Percentiles rank a stretch among this genome's conserved stretches.
These are phyloP conservation scores for Oncorhynchus keta DNA, from an alignment of 2,113 vertebrate species.

Conservation along the genomic window DNA sequence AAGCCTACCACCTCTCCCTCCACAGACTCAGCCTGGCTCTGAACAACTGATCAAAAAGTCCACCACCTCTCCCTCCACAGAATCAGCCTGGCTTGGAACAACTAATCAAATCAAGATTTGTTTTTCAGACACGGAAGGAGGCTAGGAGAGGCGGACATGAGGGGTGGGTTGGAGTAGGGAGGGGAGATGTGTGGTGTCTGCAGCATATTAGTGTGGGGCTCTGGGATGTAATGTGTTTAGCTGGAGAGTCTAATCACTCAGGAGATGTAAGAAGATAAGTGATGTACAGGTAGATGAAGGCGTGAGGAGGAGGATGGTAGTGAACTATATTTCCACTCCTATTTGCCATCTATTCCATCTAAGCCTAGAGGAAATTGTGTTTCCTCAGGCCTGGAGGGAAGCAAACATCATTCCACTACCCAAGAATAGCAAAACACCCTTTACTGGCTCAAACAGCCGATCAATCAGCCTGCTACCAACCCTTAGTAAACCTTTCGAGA, in stretches of 20 bases:
- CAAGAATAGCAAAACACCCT: too few species aligned
- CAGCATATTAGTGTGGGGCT: slow-evolving; percentile 13
- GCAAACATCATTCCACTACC: too few species aligned
- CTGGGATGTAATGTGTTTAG: not conserved
- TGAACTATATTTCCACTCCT: too few species aligned
- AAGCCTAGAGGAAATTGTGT: too few species aligned
- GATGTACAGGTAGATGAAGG: too few species aligned
- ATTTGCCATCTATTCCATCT: too few species aligned
- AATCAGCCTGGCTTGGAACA: slow-evolving; percentile 33
- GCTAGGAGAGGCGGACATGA: slow-evolving; percentile 22
- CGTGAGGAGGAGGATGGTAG: too few species aligned
- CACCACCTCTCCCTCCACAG: too few species aligned
- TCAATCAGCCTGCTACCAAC: too few species aligned
- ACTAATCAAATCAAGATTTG: slow-evolving; percentile 60
- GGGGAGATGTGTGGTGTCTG: not conserved
- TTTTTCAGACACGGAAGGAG: slow-evolving; percentile 27
- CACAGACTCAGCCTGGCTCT: slow-evolving; percentile 26
- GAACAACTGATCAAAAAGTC: slow-evolving; percentile 54
- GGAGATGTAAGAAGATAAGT: not conserved
- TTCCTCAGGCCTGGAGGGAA: too few species aligned
- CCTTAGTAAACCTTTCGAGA: too few species aligned
- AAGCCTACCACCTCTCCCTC: slow-evolving; percentile 32
- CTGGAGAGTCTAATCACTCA: not conserved
- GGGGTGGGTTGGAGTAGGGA: not conserved
- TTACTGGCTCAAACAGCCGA: too few species aligned